Conservation (phyloP, 2,797 vertebrate species). For the Pangasius djambal region DNA sequence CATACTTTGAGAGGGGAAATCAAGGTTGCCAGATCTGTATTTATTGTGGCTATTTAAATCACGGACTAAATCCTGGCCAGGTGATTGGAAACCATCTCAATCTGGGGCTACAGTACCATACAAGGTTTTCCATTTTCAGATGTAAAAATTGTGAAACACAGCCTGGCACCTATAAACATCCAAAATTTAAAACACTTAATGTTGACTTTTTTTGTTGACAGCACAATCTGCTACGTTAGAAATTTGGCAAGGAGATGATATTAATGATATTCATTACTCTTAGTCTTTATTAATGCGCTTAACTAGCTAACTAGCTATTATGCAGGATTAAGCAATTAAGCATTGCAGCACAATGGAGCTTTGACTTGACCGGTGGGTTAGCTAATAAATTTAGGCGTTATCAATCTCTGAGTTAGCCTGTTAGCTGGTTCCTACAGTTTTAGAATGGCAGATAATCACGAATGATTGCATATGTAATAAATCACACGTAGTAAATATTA, state of each 20-base stretch:
- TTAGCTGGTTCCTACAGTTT: background rate
- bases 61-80: background rate
- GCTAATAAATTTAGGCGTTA: background rate
- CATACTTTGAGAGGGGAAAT: background rate
- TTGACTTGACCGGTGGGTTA: background rate
- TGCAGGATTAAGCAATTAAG: no score
- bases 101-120: no score
- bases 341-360: no score
- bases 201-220: background rate
- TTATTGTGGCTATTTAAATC: background rate
- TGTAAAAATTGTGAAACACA: background rate
- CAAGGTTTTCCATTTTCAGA: no score
- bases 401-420: background rate
- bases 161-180: background rate
- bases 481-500: background rate
- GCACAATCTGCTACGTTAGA: background rate
- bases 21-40: conserved; percentile 5
- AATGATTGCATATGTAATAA: background rate
- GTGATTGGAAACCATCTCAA: background rate
- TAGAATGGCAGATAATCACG: background rate
- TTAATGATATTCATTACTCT: background rate
- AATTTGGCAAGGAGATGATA: background rate
- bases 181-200: background rate
- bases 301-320: background rate
- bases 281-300: background rate